Conservation (phyloP, 2,113 vertebrate genomes). For the Phocoena phocoena region DNA sequence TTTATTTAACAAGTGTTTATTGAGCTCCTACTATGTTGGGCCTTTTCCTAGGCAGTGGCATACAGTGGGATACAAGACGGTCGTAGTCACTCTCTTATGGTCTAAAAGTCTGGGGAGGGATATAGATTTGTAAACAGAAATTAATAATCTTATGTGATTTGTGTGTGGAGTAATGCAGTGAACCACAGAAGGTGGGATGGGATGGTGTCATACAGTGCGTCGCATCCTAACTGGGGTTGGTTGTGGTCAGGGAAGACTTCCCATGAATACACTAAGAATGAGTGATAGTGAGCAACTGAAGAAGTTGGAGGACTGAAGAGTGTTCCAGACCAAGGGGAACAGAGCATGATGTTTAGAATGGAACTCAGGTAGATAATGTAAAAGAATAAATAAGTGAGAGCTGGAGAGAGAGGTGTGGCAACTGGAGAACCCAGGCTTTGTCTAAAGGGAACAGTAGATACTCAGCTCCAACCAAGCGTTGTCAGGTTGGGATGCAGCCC, state of each 20-base stretch:
- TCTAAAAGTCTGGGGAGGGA: background rate
- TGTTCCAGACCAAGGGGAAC: background rate
- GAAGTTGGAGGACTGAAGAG: background rate
- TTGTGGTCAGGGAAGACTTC: background rate
- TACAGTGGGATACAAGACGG: background rate
- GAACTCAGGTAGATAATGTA: background rate
- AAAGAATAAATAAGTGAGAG: background rate
- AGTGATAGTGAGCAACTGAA: background rate
- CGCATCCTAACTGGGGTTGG: background rate
- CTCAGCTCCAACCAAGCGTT: background rate
- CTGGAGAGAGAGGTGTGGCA: background rate
- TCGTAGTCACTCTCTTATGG: background rate
- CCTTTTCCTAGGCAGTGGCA: background rate
- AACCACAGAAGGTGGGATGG: background rate
- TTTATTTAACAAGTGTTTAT: background rate
- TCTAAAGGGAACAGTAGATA: background rate
- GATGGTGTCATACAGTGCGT: too few species aligned
- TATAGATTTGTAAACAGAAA: background rate
- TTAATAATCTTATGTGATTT: background rate
- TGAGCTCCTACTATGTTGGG: background rate
- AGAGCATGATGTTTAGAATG: background rate
- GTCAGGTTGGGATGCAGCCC: background rate
- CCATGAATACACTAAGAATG: background rate
- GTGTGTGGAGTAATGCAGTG: background rate
- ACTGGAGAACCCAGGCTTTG: background rate